Evolutionary conservation across 1,140 invertebrate species (phyloP), one percentile per base, ranked within the genome.

Genomic region (Thaumetopoea pityocampa): DNA sequence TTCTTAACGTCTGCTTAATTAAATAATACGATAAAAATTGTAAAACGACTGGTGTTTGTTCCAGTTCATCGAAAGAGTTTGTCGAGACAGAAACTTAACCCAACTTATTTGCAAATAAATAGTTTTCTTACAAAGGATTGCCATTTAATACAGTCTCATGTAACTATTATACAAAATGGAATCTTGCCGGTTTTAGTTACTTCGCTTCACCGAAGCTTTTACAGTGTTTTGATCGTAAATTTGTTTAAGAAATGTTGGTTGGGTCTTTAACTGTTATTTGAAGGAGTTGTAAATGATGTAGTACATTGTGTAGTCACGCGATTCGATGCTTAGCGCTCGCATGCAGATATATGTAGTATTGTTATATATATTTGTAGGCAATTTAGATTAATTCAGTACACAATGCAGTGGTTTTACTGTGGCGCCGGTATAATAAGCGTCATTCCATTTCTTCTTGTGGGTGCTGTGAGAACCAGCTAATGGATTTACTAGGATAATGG

Each of bases 101-200:
- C 28, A 38, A 55, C 43, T 48, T 48, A 60, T 50, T 51, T 41
- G 29, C 54, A 43, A 47, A 51, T 58, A 58, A 47, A 26, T 54
- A 50, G 35, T 33, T 43, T 14, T 30, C 34, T 44, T 26, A 54
- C 43, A 51, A 59, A 53, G 51, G 32, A 51, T 59, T 20, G 36
- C 35, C 33, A 36, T 45, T 50, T 42, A 50, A 50, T 47, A 29
- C 46, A 33, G 42, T 36, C 28, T 41, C 27, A 27, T 6, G 18
- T 11, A 35, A 34, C 45, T 44, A 36, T 51, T 42, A 38, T 26
- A 42, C 36, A 45, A 33, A 26, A 35, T 43, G 30, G 26, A 30
- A 33, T 32, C 18, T 46, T 50, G 18, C 11, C 20, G 15, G 9
- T 27, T n/a, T 17, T 7, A n/a, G 28, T 43, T 43, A 17, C 20